Conservation (phyloP, 2,113 vertebrate genomes). For the Pseudonaja textilis region DNA sequence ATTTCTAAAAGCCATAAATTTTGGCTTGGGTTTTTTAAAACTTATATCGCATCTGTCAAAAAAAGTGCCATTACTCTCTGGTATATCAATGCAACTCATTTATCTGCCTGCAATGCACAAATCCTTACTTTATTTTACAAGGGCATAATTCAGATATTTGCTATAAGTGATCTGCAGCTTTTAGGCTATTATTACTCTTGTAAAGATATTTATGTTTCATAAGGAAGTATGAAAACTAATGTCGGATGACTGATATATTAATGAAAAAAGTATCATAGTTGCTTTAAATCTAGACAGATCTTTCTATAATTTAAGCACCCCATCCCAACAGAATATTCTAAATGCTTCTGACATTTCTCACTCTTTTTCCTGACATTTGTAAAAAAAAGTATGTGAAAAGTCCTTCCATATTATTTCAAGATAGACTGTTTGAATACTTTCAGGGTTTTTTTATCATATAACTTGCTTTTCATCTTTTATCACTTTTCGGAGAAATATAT, state of each 20-base stretch:
- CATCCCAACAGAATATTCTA: background rate
- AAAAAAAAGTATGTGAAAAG: background rate
- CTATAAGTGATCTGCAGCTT: background rate
- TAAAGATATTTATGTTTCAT: background rate
- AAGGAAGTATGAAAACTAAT: background rate
- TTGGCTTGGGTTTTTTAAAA: background rate
- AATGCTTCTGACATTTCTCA: background rate
- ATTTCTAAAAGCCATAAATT: background rate
- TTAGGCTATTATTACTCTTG: background rate
- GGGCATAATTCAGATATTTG: background rate
- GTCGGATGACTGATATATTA: background rate
- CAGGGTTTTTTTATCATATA: background rate
- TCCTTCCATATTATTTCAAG: background rate
- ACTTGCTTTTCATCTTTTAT: background rate
- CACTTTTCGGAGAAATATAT: background rate
- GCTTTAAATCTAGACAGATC: background rate
- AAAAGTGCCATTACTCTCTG: background rate
- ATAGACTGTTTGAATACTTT: background rate
- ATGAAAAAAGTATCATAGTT: background rate
- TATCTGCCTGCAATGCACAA: conserved; percentile 12
- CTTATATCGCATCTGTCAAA: background rate
- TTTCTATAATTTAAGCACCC: background rate
- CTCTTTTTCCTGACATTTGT: background rate
- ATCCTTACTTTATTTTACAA: background rate
- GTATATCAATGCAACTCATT: background rate